Evolutionary conservation across 2,888 invertebrate genomes (phyloP).

Genomic region (Cerceris rybyensis): DNA sequence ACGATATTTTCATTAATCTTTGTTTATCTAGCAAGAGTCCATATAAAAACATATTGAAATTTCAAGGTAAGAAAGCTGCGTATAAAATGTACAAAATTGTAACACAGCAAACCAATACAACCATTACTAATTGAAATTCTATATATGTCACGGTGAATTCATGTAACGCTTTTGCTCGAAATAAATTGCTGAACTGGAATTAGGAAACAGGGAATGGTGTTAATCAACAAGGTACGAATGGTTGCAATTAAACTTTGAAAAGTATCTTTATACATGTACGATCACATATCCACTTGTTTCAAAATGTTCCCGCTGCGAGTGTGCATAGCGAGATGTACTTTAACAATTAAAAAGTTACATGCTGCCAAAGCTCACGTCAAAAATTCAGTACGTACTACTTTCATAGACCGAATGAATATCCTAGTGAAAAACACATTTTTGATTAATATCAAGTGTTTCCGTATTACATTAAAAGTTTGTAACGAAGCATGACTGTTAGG

Average conservation of each 20-base stretch:
- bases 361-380: no score
- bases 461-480: no score
- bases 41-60: no score
- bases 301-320: conserved; percentile 22
- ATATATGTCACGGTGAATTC: conserved; percentile 43
- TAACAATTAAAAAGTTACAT: conserved; percentile 24
- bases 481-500: no score
- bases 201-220: conserved; percentile 47
- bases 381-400: no score
- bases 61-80: no score
- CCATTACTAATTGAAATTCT: conserved; percentile 46
- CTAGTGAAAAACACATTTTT: no score
- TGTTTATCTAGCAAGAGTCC: no score
- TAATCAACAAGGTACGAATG: conserved; percentile 53
- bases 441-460: no score
- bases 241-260: conserved; percentile 57
- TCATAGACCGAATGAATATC: no score
- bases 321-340: conserved; percentile 1
- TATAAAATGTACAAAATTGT: not conserved
- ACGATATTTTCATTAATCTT: no score
- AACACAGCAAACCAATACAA: conserved; percentile 20
- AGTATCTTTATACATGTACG: conserved; percentile 30
- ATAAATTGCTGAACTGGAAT: conserved; percentile 57
- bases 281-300: conserved; percentile 46
- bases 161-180: conserved; percentile 27